These are phyloP conservation scores for Anabas testudineus DNA, from an alignment of 2,797 vertebrate genomes.

Conservation along the genomic window DNA sequence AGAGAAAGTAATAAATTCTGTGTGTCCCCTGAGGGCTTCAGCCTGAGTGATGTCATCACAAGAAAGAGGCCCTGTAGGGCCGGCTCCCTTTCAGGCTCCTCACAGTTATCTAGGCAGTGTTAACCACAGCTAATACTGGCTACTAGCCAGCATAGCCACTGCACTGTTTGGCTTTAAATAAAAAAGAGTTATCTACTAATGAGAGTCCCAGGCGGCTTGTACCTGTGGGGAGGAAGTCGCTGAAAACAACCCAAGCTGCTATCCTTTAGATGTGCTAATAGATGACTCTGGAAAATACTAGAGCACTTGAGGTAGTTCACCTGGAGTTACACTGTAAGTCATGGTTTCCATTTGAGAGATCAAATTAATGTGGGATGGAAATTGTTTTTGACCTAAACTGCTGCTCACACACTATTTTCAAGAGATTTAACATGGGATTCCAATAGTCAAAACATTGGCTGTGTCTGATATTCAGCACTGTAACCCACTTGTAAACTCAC, in stretches of 20 bases:
- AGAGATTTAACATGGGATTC: constrained; percentile 9
- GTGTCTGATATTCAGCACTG: constrained; percentile 17
- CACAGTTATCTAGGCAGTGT: constrained; percentile 5
- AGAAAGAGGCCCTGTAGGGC: constrained; percentile 22
- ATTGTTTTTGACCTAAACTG: constrained; percentile 26
- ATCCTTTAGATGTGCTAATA: not conserved
- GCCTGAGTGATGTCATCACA: constrained; percentile 56
- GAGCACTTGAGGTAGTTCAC: constrained; percentile 22
- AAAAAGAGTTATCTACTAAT: not conserved
- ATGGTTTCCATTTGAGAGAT: constrained; percentile 48
- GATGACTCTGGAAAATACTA: not conserved
- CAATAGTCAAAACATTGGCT: constrained; percentile 19
- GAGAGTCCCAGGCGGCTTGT: constrained; percentile 6
- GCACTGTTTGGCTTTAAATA: not conserved
- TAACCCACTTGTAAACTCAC: constrained; percentile 12
- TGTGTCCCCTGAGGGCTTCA: constrained; percentile 4
- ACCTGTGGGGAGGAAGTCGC: constrained; percentile 6
- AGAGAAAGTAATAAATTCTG: constrained; percentile 68
- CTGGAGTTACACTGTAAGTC: constrained; percentile 46
- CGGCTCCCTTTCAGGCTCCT: not conserved
- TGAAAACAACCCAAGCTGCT: constrained; percentile 10
- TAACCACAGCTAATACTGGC: not conserved
- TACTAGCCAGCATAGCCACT: not conserved
- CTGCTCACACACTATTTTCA: constrained; percentile 22
- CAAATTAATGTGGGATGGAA: no score